These are phyloP conservation scores for Epinephelus malabaricus DNA, from an alignment of 2,797 vertebrate species.

Conservation along the genomic window DNA sequence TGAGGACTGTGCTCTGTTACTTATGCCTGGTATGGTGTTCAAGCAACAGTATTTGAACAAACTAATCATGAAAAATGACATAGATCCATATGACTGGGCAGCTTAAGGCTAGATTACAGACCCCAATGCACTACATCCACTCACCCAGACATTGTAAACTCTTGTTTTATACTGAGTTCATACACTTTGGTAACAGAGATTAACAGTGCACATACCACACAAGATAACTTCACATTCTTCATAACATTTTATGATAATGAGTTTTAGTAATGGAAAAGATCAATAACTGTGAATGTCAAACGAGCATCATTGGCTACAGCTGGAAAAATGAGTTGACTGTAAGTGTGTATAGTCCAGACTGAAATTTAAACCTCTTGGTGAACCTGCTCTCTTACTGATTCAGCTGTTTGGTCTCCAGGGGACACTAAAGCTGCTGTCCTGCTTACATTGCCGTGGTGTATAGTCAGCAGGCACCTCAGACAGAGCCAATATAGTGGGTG, in stretches of 20 bases:
- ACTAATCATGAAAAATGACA: too few relatives aligned
- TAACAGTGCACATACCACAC: too few relatives aligned
- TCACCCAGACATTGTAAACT: too few relatives aligned
- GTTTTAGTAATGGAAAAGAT: neutral
- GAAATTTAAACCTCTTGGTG: neutral
- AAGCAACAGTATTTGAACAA: too few relatives aligned
- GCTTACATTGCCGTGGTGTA: neutral
- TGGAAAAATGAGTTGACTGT: neutral
- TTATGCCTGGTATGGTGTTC: too few relatives aligned
- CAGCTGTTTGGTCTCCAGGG: neutral
- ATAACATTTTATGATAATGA: neutral
- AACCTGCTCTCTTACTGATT: neutral
- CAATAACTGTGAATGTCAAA: neutral
- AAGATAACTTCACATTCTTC: too few relatives aligned
- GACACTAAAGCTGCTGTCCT: neutral
- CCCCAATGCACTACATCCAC: too few relatives aligned
- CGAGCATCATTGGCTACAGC: neutral
- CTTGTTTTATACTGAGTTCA: too few relatives aligned
- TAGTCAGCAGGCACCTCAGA: neutral
- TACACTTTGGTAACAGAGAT: too few relatives aligned
- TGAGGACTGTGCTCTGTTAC: too few relatives aligned
- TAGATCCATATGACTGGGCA: too few relatives aligned
- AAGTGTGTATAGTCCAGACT: neutral
- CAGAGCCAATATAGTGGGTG: conserved; percentile 1
- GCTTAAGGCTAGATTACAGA: too few relatives aligned